Conservation (phyloP, 53 echinoderm and acorn worm genomes). For the Crossaster papposus region DNA sequence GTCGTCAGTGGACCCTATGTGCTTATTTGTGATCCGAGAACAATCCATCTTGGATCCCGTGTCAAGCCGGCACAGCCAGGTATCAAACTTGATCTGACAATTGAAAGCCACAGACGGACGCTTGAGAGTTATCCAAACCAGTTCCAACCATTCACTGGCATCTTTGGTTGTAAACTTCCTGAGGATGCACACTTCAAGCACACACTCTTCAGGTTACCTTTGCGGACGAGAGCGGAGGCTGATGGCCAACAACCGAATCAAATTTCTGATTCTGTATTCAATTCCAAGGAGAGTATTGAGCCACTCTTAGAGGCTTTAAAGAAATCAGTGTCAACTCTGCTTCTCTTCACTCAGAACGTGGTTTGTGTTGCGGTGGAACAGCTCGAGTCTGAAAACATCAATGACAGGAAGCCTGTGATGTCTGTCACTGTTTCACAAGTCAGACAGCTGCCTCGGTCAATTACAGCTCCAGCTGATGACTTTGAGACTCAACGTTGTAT, state of each 20-base stretch:
- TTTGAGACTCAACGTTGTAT: constrained; percentile 32
- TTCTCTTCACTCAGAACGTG: constrained; percentile 89
- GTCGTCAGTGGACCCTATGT: constrained; percentile 79
- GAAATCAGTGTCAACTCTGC: constrained; percentile 65
- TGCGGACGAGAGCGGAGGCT: constrained; percentile 63
- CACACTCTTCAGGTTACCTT: constrained; percentile 86
- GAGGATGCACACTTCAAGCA: constrained; percentile 52
- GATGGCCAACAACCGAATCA: constrained; percentile 62
- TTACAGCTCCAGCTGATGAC: neutral
- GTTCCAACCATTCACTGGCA: constrained; percentile 83
- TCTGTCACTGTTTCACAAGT: constrained; percentile 14
- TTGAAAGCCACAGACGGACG: constrained; percentile 36
- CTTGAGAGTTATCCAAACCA: constrained; percentile 77
- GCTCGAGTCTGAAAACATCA: constrained; percentile 3
- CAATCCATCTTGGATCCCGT: constrained; percentile 68
- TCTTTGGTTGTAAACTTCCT: constrained; percentile 73
- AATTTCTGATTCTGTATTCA: constrained; percentile 58
- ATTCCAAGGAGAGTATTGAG: constrained; percentile 56
- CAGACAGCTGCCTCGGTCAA: constrained; percentile 39
- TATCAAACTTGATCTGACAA: constrained; percentile 73
- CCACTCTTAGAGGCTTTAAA: constrained; percentile 61
- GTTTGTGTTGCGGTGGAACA: constrained; percentile 46
- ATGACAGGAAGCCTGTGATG: constrained; percentile 13
- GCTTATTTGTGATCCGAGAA: constrained; percentile 85
- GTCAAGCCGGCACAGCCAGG: constrained; percentile 69